Percentiles rank a stretch among this genome's conserved stretches.
Evolutionary conservation across 2,113 vertebrate genomes (phyloP).

Genomic region (Irena cyanogastra): DNA sequence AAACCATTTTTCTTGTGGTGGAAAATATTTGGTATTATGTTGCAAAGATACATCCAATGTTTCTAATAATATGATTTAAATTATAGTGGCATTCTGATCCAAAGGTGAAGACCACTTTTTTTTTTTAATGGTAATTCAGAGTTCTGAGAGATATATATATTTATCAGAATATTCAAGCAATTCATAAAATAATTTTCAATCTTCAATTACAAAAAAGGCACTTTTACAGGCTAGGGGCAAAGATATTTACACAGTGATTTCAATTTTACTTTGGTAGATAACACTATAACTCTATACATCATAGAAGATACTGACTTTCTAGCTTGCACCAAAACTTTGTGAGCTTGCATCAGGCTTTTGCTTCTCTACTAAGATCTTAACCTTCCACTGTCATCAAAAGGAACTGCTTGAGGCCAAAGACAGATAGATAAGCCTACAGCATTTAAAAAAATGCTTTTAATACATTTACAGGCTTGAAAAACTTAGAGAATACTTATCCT

Average conservation of each 20-base stretch:
- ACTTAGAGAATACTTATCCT: background rate
- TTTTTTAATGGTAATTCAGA: background rate
- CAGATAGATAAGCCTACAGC: background rate
- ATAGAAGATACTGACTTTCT: conserved; percentile 44
- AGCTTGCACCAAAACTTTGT: conserved; percentile 24
- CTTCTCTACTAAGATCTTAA: background rate
- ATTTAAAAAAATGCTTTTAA: background rate
- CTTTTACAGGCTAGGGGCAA: background rate
- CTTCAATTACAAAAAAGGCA: background rate
- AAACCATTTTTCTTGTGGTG: background rate
- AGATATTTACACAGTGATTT: background rate
- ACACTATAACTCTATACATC: background rate
- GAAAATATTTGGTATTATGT: conserved; percentile 9
- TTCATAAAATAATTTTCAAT: conserved; percentile 33
- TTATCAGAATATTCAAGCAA: conserved; percentile 2
- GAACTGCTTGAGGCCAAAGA: background rate
- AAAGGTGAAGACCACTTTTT: background rate
- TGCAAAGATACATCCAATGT: background rate
- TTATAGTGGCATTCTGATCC: background rate
- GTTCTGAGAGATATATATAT: background rate
- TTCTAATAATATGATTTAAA: background rate
- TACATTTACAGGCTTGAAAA: background rate
- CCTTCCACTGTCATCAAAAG: background rate
- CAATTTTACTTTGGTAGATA: conserved; percentile 26
- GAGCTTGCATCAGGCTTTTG: conserved; percentile 14